phyloP scores from a whole-genome alignment of 2,888 invertebrate genomes.

The Callyntrura guangdongensis region DNA sequence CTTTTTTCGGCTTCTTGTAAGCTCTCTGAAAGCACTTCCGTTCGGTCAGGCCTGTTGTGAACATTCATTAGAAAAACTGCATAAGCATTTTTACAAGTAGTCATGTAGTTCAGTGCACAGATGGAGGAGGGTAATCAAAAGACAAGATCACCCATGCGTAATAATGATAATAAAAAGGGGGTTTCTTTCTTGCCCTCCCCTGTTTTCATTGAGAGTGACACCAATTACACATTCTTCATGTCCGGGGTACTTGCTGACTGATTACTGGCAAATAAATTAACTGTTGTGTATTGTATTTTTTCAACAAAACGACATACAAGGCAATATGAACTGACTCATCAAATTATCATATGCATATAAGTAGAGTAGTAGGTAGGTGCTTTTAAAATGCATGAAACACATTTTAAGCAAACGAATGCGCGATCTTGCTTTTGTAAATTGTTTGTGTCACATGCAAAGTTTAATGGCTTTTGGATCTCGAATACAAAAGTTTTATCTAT shows the following conservation, averaged over 20 bases:
- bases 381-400: too few relatives aligned
- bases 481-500: too few relatives aligned
- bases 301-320: not conserved
- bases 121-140: slow-evolving; percentile 47
- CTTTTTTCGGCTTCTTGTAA: slow-evolving; percentile 93
- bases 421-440: not conserved
- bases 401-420: not conserved
- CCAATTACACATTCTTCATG: not conserved
- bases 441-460: too few relatives aligned
- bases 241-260: not conserved
- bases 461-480: too few relatives aligned
- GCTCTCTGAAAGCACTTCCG: slow-evolving; percentile 93
- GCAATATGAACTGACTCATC: not conserved
- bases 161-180: not conserved
- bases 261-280: slow-evolving; percentile 16
- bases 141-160: slow-evolving; percentile 57
- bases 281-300: not conserved
- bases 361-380: too few relatives aligned
- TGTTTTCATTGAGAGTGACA: not conserved
- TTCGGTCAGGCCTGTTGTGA: slow-evolving; percentile 91
- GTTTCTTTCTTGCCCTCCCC: not conserved
- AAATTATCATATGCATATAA: too few relatives aligned
- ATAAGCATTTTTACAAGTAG: too few relatives aligned
- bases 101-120: not conserved
- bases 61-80: not conserved